Percentiles rank a stretch among this genome's conserved stretches.
Evolutionary conservation across 2,113 vertebrate species (phyloP).

Genomic region (Pteropus alecto): DNA sequence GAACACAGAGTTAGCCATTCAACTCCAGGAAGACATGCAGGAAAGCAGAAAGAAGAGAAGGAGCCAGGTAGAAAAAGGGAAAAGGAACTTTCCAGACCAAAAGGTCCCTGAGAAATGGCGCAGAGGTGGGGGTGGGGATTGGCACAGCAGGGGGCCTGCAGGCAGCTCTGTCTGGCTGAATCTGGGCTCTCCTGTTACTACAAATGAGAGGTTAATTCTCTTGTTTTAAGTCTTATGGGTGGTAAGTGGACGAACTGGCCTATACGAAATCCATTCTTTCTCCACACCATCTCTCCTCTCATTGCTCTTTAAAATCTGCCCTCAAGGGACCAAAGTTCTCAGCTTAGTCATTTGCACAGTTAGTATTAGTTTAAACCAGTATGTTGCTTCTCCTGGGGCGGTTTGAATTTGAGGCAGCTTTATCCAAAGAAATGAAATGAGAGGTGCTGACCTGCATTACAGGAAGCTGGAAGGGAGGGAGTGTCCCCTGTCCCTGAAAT

Average conservation of each 20-base stretch:
- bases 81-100: neutral
- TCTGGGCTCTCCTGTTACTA: rapidly evolving
- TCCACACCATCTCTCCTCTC: neutral
- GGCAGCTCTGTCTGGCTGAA: neutral
- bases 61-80: neutral
- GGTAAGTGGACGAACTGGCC: neutral
- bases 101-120: neutral
- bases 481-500: neutral
- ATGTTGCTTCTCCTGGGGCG: neutral
- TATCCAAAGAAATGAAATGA: neutral
- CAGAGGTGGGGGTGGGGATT: neutral
- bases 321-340: neutral
- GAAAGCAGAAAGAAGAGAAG: neutral
- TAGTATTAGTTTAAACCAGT: neutral
- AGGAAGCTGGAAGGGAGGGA: neutral
- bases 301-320: neutral
- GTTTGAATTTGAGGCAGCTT: neutral
- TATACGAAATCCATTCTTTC: neutral
- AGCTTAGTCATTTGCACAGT: neutral
- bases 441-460: neutral
- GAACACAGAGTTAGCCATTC: rapidly evolving
- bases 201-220: slow-evolving; percentile 11
- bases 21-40: neutral
- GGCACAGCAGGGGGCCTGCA: rapidly evolving
- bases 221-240: neutral